Evolutionary conservation across 2,113 vertebrate genomes (phyloP), one percentile per base, ranked within the genome.

Genomic region (Callocephalon fimbriatum): DNA sequence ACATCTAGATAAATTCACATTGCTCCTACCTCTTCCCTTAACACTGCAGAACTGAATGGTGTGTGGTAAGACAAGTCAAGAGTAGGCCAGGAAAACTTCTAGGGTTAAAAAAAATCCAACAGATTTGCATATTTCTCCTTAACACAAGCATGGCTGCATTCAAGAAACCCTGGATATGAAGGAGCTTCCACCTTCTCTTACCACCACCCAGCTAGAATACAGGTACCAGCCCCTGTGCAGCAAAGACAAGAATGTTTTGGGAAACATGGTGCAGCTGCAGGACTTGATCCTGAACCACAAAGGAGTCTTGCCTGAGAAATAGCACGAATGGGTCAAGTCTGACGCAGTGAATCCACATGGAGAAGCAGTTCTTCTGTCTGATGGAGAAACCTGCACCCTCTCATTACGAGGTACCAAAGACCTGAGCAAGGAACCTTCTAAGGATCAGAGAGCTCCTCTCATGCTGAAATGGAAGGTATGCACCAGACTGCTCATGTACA

Each of bases 381-480:
- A 50, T 11, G 7, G 37, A 38, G 35, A 74, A 86, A 90, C n/a
- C n/a, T 37, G 31, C 62, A 80, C 9, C 9, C 31, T 51, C 45
- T 78, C 66, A 29, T 25, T 75, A 18, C 1, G 2, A 14, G 18
- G 23, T 38, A 85, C 67, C 23, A 56, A 77, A 65, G 32, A 65
- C 15, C 25, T 76, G 54, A 70, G 50, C 0, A 4, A 71, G 18
- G 15, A 86, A 62, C 29, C 15, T 65, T 50, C 35, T 54, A 42
- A 45, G 38, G 15, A 58, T 40, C 62, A 32, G 18, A 78, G 44
- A 86, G 51, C n/a, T 86, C 42, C 14, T 66, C 50, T 88, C 61
- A 40, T 1, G 2, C 51, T 1, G 4, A 40, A 66, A 62, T 0
- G 0, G 20, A 78, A 77, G 40, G 27, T 40, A 82, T 0, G 1